phyloP scores from a whole-genome alignment of 2,797 vertebrate species.

The Adrianichthys oophorus region DNA sequence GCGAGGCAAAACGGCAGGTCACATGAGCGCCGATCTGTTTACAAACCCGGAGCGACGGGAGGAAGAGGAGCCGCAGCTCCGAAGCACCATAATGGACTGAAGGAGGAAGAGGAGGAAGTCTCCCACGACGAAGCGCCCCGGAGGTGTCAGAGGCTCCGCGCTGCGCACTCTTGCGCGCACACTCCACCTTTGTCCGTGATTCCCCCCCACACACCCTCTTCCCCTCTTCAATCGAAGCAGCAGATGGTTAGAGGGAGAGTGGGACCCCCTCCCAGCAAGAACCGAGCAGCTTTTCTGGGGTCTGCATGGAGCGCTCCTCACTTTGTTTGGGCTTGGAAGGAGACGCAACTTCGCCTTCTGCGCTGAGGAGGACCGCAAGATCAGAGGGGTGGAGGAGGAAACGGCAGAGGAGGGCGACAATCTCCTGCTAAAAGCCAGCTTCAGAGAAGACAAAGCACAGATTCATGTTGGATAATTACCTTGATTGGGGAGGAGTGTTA shows the following conservation, averaged over 20 bases:
- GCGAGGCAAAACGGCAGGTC: conserved; percentile 85
- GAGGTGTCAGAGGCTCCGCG: conserved; percentile 62
- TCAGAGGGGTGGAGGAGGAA: conserved; percentile 65
- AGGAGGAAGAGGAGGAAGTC: conserved; percentile 58
- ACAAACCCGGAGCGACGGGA: conserved; percentile 76
- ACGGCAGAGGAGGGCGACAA: conserved; percentile 69
- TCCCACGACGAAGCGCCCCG: conserved; percentile 72
- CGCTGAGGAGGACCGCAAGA: conserved; percentile 62
- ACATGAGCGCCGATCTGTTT: conserved; percentile 87
- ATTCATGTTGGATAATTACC: conserved; percentile 69
- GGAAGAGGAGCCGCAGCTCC: conserved; percentile 46
- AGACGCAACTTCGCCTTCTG: conserved; percentile 39
- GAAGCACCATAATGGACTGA: conserved; percentile 62
- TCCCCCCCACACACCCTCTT: conserved; percentile 20
- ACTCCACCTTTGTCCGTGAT: conserved; percentile 59
- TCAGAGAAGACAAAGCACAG: conserved; percentile 69
- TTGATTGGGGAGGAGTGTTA: conserved; percentile 57
- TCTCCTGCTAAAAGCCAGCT: conserved; percentile 68
- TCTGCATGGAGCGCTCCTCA: conserved; percentile 61
- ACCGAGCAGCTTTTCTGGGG: conserved; percentile 35
- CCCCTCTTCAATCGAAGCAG: conserved; percentile 67
- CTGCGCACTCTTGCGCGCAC: conserved; percentile 53
- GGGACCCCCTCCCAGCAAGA: conserved; percentile 60
- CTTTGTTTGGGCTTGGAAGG: conserved; percentile 70
- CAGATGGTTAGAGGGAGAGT: conserved; percentile 81